Evolutionary conservation across 2,888 invertebrate species (phyloP).

Genomic region (Drosophila ezoana): DNA sequence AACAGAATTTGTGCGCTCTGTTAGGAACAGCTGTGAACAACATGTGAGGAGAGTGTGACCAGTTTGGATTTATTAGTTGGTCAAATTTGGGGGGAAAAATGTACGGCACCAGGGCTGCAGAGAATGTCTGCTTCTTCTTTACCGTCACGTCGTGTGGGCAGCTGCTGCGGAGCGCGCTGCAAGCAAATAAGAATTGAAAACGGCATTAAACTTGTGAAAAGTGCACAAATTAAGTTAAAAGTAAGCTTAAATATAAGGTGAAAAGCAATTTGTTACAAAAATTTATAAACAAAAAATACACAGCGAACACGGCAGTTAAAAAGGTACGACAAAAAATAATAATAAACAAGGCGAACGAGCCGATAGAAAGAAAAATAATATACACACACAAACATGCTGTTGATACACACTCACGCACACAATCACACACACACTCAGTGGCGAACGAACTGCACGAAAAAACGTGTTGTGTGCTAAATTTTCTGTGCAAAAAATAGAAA

Average conservation of each 20-base stretch:
- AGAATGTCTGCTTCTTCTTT: conserved; percentile 36
- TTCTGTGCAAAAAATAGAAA: conserved; percentile 73
- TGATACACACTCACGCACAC: conserved; percentile 54
- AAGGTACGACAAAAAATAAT: conserved; percentile 68
- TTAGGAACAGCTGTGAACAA: conserved; percentile 34
- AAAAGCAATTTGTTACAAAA: conserved; percentile 21
- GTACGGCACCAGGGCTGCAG: conserved; percentile 30
- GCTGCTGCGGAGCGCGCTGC: conserved; percentile 71
- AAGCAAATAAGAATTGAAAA: conserved; percentile 73
- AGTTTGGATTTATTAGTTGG: neutral
- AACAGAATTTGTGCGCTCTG: conserved; percentile 32
- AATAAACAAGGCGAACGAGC: conserved; percentile 76
- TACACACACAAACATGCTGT: conserved; percentile 75
- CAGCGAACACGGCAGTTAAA: conserved; percentile 32
- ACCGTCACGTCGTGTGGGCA: conserved; percentile 59
- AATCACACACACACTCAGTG: conserved; percentile 37
- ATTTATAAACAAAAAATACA: conserved; percentile 27
- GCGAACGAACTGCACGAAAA: conserved; percentile 68
- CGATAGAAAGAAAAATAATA: conserved; percentile 76
- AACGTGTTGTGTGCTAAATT: conserved; percentile 81
- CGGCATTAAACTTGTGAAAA: conserved; percentile 67
- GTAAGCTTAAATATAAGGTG: conserved; percentile 41
- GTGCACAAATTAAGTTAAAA: conserved; percentile 56
- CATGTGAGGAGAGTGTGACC: conserved; percentile 31
- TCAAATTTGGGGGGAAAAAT: conserved; percentile 12